Conservation (phyloP, 30 jellyfish, hydroid and myxozoan species). For the Turritopsis rubra region DNA sequence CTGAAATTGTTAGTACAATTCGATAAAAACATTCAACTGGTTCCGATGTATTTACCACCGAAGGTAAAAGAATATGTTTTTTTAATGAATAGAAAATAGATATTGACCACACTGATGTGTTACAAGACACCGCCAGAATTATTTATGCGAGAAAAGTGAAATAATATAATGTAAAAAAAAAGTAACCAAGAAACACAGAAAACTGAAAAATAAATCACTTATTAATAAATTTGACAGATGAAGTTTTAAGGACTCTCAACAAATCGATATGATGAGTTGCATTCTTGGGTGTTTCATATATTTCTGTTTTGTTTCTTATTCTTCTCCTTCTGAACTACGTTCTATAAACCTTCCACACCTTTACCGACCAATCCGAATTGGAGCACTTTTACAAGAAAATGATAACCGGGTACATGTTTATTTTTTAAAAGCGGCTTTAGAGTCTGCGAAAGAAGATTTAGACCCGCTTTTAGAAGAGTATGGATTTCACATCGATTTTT, state of each 20-base stretch:
- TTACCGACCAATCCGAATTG: background rate
- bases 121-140: background rate
- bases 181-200: background rate
- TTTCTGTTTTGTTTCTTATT: too few relatives aligned
- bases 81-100: background rate
- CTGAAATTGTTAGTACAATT: too few relatives aligned
- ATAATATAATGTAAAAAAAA: background rate
- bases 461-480: background rate
- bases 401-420: background rate
- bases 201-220: background rate
- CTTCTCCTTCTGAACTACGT: too few relatives aligned
- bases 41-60: too few relatives aligned
- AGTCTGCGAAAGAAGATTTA: background rate
- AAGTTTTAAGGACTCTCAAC: too few relatives aligned
- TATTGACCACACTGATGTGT: background rate
- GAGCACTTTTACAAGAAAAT: background rate
- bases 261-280: background rate
- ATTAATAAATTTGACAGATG: background rate
- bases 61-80: background rate
- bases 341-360: too few relatives aligned
- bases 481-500: background rate
- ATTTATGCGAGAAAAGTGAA: background rate
- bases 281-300: background rate
- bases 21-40: too few relatives aligned
- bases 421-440: slow-evolving; percentile 3